Percentiles rank a stretch among this genome's conserved stretches.
These are phyloP conservation scores for Illadopsis cleaveri DNA, from an alignment of 2,113 vertebrate species.

Conservation along the genomic window DNA sequence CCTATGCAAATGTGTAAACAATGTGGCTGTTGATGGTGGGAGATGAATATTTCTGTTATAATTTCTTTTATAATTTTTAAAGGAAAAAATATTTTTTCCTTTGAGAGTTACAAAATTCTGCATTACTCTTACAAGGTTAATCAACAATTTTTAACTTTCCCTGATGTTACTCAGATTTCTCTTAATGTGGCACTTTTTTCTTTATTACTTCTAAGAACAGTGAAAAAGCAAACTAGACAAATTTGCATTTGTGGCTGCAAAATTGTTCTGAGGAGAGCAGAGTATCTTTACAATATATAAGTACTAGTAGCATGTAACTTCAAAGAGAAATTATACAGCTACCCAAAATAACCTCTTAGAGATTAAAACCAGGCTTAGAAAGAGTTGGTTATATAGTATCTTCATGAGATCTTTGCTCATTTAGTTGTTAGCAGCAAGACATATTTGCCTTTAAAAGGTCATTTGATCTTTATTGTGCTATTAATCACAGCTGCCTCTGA, in stretches of 20 bases:
- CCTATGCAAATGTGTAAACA: not conserved
- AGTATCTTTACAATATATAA: not conserved
- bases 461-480: conserved; percentile 45
- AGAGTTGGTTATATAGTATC: not conserved
- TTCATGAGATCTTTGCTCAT: conserved; percentile 39
- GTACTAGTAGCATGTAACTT: not conserved
- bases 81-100: too few relatives aligned
- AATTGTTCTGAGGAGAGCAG: not conserved
- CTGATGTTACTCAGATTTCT: not conserved
- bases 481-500: conserved; percentile 36
- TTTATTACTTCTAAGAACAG: not conserved
- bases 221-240: not conserved
- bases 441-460: conserved; percentile 36
- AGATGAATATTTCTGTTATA: not conserved
- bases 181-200: not conserved
- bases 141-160: not conserved
- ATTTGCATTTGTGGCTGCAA: not conserved
- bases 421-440: not conserved
- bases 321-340: not conserved
- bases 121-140: not conserved
- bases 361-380: not conserved
- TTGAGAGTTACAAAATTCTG: not conserved
- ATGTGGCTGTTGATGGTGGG: not conserved
- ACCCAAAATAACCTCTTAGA: not conserved
- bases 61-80: too few relatives aligned